Base-by-base conservation (phyloP, 2,888 invertebrate species). In the Apantesis nais region DNA sequence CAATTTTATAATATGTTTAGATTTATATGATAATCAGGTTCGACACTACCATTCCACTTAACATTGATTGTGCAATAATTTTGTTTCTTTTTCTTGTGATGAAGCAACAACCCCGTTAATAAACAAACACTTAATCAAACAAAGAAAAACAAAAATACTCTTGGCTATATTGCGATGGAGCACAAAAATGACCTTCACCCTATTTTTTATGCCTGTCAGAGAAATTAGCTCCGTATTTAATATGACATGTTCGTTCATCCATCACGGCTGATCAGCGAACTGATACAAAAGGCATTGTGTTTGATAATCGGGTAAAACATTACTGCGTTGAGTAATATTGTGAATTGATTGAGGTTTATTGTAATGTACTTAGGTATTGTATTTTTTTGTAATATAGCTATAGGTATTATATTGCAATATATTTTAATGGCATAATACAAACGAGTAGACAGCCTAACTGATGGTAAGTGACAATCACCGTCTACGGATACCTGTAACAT, bases 261-360 rank as follows among this genome's bases (percentile, higher is more conserved):
- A 85, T 86, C 85, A 85, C 62, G 67, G 67, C 73, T 78, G 83
- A 78, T 82, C 80, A 78, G 71, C 71, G 67, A 73, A 55, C 73
- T 70, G 72, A 76, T 70, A 83, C 83, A 83, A 84, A 81, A 72
- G 78, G 81, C 81, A 85, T 85, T 86, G 84, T 85, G 81, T 82
- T 84, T 78, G 79, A 81, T 81, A 77, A 78, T 76, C 81, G 79
- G 68, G 70, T 71, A 48, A 67, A 52, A 70, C 79, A 77, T 78
- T 80, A 79, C 73, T 66, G 22, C 48, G 74, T 80, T 83, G 77
- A 65, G 79, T 62, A 81, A 82, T 66, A 29, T 62, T 25, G 34
- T 66, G 52, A 29, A 39, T 37, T 48, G 67, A 70, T 74, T 74
- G 58, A 52, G 41, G 29, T 67, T 66, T n/a, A n/a, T n/a, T n/a